A percentile compares a stretch with the other conserved stretches of the same genome.
These are phyloP conservation scores for Monochamus alternatus DNA, from an alignment of 2,888 invertebrate species.

Conservation along the genomic window DNA sequence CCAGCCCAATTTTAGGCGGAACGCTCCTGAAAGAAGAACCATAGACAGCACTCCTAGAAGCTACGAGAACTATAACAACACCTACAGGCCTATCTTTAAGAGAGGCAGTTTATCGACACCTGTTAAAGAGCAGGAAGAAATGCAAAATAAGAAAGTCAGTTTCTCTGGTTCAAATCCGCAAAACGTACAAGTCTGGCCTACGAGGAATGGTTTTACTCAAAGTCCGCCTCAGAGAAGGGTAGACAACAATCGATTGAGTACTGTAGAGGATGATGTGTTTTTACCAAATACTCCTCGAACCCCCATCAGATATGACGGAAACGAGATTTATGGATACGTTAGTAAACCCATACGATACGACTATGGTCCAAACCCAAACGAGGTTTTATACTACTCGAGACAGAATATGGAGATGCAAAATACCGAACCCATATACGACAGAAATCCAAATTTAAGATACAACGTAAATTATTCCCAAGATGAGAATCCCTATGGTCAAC, in stretches of 20 bases:
- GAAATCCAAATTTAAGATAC: slow-evolving; percentile 20
- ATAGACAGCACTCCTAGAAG: slow-evolving; percentile 51
- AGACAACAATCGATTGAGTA: slow-evolving; percentile 55
- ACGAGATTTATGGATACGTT: slow-evolving; percentile 46
- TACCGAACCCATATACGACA: slow-evolving; percentile 41
- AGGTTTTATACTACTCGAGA: slow-evolving; percentile 48
- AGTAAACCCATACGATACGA: slow-evolving; percentile 36
- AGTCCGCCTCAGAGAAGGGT: slow-evolving; percentile 67
- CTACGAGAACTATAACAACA: slow-evolving; percentile 47
- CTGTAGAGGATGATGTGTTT: slow-evolving; percentile 66
- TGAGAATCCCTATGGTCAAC: slow-evolving; percentile 47
- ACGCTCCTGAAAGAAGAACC: slow-evolving; percentile 60
- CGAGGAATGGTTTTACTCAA: slow-evolving; percentile 70
- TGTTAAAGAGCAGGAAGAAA: slow-evolving; percentile 63
- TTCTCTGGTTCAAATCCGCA: slow-evolving; percentile 64
- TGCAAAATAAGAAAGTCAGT: slow-evolving; percentile 72
- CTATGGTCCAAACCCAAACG: slow-evolving; percentile 31
- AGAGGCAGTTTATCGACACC: slow-evolving; percentile 71
- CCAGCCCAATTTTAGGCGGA: slow-evolving; percentile 55
- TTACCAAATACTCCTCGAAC: slow-evolving; percentile 53
- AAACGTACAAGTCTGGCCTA: slow-evolving; percentile 69
- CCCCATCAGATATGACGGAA: slow-evolving; percentile 24
- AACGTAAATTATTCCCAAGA: slow-evolving; percentile 33
- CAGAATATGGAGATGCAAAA: slow-evolving; percentile 42
- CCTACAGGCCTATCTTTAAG: slow-evolving; percentile 72